These are phyloP conservation scores for Lutjanus erythropterus DNA, from an alignment of 2,113 vertebrate species.

Conservation along the genomic window DNA sequence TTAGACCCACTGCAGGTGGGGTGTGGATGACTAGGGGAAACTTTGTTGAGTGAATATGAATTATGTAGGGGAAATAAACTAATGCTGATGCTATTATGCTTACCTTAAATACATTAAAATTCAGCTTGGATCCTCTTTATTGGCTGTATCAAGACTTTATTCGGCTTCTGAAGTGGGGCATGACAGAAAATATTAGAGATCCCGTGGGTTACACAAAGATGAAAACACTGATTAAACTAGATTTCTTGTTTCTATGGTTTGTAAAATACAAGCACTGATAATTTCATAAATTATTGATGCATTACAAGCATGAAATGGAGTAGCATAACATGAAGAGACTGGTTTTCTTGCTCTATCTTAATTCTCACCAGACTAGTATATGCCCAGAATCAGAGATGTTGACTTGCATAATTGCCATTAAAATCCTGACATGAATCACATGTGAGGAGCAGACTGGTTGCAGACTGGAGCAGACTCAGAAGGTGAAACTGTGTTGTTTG, in stretches of 20 bases:
- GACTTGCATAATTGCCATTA: background rate
- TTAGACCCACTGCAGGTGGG: no score
- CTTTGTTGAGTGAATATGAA: no score
- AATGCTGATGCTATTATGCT: no score
- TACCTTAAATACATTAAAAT: no score
- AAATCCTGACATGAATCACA: slow-evolving; percentile 1
- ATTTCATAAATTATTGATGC: background rate
- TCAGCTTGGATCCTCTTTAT: no score
- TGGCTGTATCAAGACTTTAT: no score
- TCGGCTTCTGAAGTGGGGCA: no score
- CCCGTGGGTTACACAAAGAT: background rate
- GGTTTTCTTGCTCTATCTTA: background rate
- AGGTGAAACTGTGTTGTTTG: slow-evolving; percentile 31
- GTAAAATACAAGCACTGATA: background rate
- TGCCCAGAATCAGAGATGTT: background rate
- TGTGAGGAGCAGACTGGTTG: background rate
- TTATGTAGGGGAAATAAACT: no score
- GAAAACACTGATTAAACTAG: background rate
- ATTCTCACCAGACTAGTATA: background rate
- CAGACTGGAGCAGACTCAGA: no score
- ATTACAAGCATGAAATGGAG: background rate
- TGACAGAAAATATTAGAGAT: no score
- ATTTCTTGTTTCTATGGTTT: background rate
- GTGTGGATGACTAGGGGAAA: no score
- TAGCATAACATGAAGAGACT: no score